A percentile compares a stretch with the other conserved stretches of the same genome.
These are phyloP conservation scores for Pristionchus japonicus DNA, from an alignment of 2,888 invertebrate species.

Conservation along the genomic window DNA sequence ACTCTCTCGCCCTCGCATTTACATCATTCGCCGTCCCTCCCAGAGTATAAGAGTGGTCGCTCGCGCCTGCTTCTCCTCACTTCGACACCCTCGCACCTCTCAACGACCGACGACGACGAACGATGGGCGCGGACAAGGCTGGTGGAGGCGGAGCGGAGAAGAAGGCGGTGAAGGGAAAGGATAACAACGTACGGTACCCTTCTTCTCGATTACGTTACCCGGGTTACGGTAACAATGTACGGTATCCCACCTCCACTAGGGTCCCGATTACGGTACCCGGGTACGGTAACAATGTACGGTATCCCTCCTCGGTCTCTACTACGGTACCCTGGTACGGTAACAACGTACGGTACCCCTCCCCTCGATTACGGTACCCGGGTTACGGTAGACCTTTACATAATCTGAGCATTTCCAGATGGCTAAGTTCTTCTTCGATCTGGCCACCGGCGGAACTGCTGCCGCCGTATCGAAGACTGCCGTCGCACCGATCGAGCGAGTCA, in stretches of 20 bases:
- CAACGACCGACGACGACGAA: not conserved
- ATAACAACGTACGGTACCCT: not conserved
- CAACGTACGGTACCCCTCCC: not conserved
- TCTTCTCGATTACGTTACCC: not conserved
- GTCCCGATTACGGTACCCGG: not conserved
- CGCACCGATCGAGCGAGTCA: slow-evolving; percentile 94
- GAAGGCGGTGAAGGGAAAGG: not conserved
- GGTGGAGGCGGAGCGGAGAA: not conserved
- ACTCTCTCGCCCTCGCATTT: not conserved
- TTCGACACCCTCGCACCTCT: not conserved
- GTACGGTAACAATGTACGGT: not conserved
- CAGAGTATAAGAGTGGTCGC: not conserved
- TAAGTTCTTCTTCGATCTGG: slow-evolving; percentile 62
- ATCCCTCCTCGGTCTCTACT: not conserved
- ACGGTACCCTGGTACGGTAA: not conserved
- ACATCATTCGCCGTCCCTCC: not conserved
- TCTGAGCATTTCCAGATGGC: slow-evolving; percentile 51
- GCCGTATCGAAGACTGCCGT: slow-evolving; percentile 93
- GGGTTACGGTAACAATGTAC: not conserved
- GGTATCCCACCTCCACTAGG: not conserved
- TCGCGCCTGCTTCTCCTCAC: not conserved
- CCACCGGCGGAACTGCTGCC: slow-evolving; percentile 78
- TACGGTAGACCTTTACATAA: not conserved
- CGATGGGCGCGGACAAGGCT: slow-evolving; percentile 1
- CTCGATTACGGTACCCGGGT: not conserved